Base-by-base conservation (phyloP, 2,888 invertebrate genomes). In the Dynastes tityus region DNA sequence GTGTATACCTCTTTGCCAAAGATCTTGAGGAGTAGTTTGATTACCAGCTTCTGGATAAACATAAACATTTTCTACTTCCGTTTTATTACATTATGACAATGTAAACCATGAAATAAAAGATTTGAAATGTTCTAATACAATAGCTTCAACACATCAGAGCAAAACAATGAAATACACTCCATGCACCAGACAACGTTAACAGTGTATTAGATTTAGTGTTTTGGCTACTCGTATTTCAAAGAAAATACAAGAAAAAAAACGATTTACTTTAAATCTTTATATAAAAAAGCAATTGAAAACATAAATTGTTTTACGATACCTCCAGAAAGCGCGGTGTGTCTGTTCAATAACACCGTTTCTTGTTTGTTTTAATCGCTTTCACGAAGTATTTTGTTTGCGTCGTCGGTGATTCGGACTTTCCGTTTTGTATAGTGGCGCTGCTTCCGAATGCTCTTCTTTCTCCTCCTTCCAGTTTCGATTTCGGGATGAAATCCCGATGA, bases 321-420 rank as follows among this genome's bases (percentile, higher is more conserved):
- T 53, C n/a, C 45, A 68, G 53, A 55, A 55, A n/a, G 45, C 51
- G 53, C 61, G n/a, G 45, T 73, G 45, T 73, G 40, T 73, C 73
- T 58, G 61, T 45, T 40, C 61, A 73, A 73, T 61, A 61, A 45
- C 45, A 58, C 40, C 61, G 27, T 11, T 61, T 29, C 58, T 61
- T 58, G 45, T 73, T 73, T 40, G 73, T 73, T 73, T 73, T 73
- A 73, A 73, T 73, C 73, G 73, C 61, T 73, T 73, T 76, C 68
- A 29, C 64, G 61, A 79, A 82, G 78, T 82, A 87, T 87, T 87
- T 87, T 87, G 87, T 87, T 87, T 87, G 87, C 86, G 86, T 87
- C 88, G 86, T 87, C 88, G 86, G 84, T 73, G 49, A 73, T 58
- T 73, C 45, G 73, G 73, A 73, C 76, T 68, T 76, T 76, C 67